These are phyloP conservation scores for Rhinolophus sinicus DNA, from an alignment of 2,113 vertebrate genomes.

Conservation along the genomic window DNA sequence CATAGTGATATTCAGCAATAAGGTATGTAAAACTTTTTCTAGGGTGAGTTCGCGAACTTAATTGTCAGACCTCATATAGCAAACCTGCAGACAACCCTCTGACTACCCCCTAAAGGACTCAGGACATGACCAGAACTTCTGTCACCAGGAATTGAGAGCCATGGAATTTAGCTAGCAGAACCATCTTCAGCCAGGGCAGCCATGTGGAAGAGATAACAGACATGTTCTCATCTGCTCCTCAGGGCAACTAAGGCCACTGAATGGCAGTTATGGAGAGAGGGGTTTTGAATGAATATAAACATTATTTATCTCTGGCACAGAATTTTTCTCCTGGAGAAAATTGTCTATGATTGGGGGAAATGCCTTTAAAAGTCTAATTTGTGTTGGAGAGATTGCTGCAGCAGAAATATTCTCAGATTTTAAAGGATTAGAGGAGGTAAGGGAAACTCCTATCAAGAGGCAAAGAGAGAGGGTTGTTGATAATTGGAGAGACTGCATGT, in stretches of 20 bases:
- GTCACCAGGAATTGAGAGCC: not conserved
- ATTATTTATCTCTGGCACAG: not conserved
- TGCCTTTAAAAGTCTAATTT: not conserved
- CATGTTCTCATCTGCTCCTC: not conserved
- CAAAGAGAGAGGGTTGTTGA: not conserved
- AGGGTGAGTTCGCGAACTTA: too few relatives aligned
- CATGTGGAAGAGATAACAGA: not conserved
- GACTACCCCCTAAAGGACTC: not conserved
- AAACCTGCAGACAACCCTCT: not conserved
- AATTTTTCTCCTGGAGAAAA: not conserved
- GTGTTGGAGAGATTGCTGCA: not conserved
- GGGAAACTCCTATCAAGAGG: not conserved
- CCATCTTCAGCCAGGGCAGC: not conserved
- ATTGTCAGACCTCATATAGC: too few relatives aligned
- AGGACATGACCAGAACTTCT: not conserved
- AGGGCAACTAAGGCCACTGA: not conserved
- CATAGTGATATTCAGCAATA: too few relatives aligned
- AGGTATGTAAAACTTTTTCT: too few relatives aligned
- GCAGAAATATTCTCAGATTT: not conserved
- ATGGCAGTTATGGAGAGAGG: not conserved
- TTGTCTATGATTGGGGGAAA: not conserved
- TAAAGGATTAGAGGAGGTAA: not conserved
- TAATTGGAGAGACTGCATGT: too few relatives aligned
- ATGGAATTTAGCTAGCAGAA: not conserved
- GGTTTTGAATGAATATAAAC: not conserved